These are phyloP conservation scores for Microctenopoma stevenorrisi DNA, from an alignment of 2,797 vertebrate species.

Conservation along the genomic window DNA sequence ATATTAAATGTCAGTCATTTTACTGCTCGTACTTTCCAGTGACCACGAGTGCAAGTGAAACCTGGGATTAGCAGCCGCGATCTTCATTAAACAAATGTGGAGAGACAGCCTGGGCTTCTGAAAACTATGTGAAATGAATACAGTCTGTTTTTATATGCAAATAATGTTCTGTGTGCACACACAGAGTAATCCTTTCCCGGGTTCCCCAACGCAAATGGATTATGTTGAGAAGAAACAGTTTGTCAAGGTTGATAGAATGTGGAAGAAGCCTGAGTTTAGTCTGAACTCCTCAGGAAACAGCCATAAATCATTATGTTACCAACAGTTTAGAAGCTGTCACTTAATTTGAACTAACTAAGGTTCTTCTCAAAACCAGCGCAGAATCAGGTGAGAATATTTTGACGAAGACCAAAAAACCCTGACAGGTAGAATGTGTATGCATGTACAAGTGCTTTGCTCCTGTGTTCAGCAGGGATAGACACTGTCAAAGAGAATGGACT, in stretches of 20 bases:
- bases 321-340: no score
- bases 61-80: slow-evolving; percentile 33
- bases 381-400: no score
- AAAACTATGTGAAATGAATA: slow-evolving; percentile 15
- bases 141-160: slow-evolving; percentile 31
- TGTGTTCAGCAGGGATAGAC: background rate
- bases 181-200: slow-evolving; percentile 16
- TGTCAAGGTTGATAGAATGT: background rate
- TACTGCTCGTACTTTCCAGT: slow-evolving; percentile 28
- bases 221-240: slow-evolving; percentile 9
- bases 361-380: no score
- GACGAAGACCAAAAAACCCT: background rate
- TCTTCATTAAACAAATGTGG: slow-evolving; percentile 17
- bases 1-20: slow-evolving; percentile 37
- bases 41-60: slow-evolving; percentile 18
- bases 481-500: slow-evolving; percentile 32
- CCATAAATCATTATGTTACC: no score
- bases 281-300: no score
- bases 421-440: background rate
- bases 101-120: background rate
- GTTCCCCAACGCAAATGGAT: slow-evolving; percentile 8
- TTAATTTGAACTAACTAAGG: no score
- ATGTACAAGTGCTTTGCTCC: background rate
- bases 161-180: slow-evolving; percentile 14
- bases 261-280: background rate